phyloP scores from a whole-genome alignment of 2,797 vertebrate genomes.

The Epinephelus coioides region DNA sequence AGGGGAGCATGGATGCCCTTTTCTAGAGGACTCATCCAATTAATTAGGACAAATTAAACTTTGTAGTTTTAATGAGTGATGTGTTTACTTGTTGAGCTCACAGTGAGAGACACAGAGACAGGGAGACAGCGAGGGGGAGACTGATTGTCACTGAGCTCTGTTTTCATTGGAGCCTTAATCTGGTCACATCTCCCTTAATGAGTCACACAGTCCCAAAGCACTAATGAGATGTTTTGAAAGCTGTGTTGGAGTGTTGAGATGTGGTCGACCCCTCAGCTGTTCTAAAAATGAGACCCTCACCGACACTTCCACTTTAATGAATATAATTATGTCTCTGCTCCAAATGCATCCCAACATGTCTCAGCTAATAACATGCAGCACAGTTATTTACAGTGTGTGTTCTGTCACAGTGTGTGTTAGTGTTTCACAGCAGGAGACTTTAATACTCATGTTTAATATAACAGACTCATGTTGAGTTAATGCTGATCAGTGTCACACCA shows the following conservation, averaged over 20 bases:
- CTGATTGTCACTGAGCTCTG: constrained; percentile 35
- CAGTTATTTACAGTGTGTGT: not conserved
- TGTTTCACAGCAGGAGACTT: not conserved
- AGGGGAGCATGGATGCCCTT: constrained; percentile 21
- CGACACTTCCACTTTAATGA: not conserved
- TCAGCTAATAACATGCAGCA: not conserved
- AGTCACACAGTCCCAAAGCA: constrained; percentile 43
- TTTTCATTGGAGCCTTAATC: constrained; percentile 43
- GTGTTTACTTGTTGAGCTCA: constrained; percentile 46
- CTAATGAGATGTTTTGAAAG: constrained; percentile 58
- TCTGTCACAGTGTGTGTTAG: not conserved
- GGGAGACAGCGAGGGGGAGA: constrained; percentile 6
- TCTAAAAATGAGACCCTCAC: not conserved
- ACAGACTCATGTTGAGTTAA: not conserved
- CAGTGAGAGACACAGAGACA: constrained; percentile 31
- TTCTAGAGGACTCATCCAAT: constrained; percentile 26
- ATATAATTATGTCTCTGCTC: not conserved
- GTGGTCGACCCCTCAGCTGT: not conserved
- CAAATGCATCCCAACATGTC: too few relatives aligned
- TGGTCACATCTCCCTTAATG: constrained; percentile 57
- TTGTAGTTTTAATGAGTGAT: constrained; percentile 51
- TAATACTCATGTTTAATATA: not conserved
- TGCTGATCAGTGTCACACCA: not conserved
- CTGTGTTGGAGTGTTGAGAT: constrained; percentile 31
- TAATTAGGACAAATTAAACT: constrained; percentile 63